phyloP scores from a whole-genome alignment of 2,888 invertebrate genomes.

The Galerucella pusilla region DNA sequence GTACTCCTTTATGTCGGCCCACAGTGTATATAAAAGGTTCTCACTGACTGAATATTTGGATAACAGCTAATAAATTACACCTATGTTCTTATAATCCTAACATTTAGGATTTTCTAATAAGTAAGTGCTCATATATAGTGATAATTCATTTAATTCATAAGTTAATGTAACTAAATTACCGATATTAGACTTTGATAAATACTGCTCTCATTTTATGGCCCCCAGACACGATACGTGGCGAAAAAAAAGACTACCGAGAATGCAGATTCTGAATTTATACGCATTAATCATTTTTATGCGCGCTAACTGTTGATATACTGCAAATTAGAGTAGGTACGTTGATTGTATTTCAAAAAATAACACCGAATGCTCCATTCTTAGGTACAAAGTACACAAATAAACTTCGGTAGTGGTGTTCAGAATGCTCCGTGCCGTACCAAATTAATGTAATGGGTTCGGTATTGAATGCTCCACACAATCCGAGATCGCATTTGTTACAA shows the following conservation, averaged over 20 bases:
- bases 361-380: not conserved
- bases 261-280: slow-evolving; percentile 60
- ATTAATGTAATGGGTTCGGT: slow-evolving; percentile 21
- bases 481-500: not conserved
- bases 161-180: slow-evolving; percentile 59
- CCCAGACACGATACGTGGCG: slow-evolving; percentile 56
- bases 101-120: slow-evolving; percentile 42
- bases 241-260: slow-evolving; percentile 55
- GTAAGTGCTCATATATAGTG: slow-evolving; percentile 24
- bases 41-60: not conserved
- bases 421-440: not conserved
- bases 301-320: slow-evolving; percentile 55
- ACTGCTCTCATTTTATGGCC: slow-evolving; percentile 59
- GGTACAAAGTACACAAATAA: not conserved
- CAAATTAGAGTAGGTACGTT: slow-evolving; percentile 49
- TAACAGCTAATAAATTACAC: slow-evolving; percentile 24
- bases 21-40: not conserved
- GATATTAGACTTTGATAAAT: slow-evolving; percentile 62
- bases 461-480: not conserved
- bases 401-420: not conserved
- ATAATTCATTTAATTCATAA: slow-evolving; percentile 46
- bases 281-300: slow-evolving; percentile 43
- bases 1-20: no score
- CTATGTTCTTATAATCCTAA: slow-evolving; percentile 33
- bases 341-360: slow-evolving; percentile 20